phyloP scores from a whole-genome alignment of 2,113 vertebrate species.

The Lethenteron camtschaticum region DNA sequence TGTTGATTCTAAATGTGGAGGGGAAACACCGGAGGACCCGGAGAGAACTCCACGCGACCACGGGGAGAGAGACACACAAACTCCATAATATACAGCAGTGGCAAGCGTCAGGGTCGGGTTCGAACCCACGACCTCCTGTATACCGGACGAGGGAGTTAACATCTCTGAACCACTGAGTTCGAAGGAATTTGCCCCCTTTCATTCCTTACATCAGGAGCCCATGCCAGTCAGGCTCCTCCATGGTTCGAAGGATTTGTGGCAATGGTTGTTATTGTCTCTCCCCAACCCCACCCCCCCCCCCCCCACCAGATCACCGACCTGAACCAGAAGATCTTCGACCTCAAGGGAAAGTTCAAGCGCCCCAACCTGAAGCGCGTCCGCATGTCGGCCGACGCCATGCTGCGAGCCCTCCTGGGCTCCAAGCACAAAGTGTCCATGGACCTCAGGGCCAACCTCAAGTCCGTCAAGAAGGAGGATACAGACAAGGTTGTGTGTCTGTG shows the following conservation, averaged over 20 bases:
- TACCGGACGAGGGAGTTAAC: neutral
- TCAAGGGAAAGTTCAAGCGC: conserved; percentile 76
- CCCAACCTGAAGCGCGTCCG: conserved; percentile 52
- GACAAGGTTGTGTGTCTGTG: conserved; percentile 39
- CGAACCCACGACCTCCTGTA: neutral
- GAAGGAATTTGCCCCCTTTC: too few species aligned
- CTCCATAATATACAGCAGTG: neutral
- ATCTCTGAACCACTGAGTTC: too few species aligned
- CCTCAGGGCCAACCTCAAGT: conserved; percentile 72
- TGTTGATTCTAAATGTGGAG: too few species aligned
- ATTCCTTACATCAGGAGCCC: too few species aligned
- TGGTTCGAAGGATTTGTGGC: neutral
- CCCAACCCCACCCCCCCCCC: neutral
- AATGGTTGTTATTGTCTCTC: neutral
- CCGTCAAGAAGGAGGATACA: conserved; percentile 81
- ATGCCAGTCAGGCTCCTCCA: too few species aligned
- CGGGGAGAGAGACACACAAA: too few species aligned
- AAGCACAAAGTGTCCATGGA: conserved; percentile 96
- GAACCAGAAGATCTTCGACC: conserved; percentile 67
- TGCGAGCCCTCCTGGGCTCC: conserved; percentile 68
- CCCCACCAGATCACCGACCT: conserved; percentile 51
- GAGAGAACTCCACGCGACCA: too few species aligned
- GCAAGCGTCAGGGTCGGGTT: neutral
- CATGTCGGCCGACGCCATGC: conserved; percentile 70
- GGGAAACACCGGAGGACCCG: too few species aligned